These are phyloP conservation scores for Nylanderia fulva DNA, from an alignment of 1,140 invertebrate species.

Conservation along the genomic window DNA sequence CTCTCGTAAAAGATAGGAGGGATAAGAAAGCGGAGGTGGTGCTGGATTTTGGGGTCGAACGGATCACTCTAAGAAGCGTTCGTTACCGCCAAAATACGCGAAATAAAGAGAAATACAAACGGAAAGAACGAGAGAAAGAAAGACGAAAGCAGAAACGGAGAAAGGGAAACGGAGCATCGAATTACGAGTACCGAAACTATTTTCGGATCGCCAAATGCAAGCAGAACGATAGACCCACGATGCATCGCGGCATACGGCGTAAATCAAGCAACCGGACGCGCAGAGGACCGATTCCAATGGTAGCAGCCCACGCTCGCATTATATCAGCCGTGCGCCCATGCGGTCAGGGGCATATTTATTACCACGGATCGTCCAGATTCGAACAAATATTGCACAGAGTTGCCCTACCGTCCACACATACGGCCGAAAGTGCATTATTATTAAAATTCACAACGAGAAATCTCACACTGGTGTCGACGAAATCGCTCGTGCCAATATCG, in stretches of 20 bases:
- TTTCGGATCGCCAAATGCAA: constrained; percentile 80
- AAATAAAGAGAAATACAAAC: neutral
- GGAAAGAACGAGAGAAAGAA: neutral
- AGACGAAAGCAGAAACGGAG: neutral
- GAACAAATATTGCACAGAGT: constrained; percentile 77
- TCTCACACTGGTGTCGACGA: constrained; percentile 11
- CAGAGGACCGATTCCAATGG: constrained; percentile 79
- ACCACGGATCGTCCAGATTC: constrained; percentile 76
- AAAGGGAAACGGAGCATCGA: constrained; percentile 57
- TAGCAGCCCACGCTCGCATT: constrained; percentile 82
- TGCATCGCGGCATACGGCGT: constrained; percentile 80
- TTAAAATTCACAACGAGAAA: constrained; percentile 6
- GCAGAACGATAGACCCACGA: constrained; percentile 80
- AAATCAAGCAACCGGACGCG: constrained; percentile 82
- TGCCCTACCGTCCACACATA: constrained; percentile 45
- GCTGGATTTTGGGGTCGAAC: constrained; percentile 58
- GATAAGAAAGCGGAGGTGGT: constrained; percentile 65
- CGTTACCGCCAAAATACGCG: neutral
- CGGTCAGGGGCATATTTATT: constrained; percentile 81
- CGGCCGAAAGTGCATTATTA: constrained; percentile 65
- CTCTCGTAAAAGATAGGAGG: constrained; percentile 20
- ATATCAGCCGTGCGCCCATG: constrained; percentile 77
- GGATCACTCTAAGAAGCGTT: constrained; percentile 18
- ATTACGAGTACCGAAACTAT: constrained; percentile 75
- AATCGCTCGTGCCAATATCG: constrained; percentile 11